These are phyloP conservation scores for Drosophila pegasa DNA, from an alignment of 2,888 invertebrate genomes.

Conservation along the genomic window DNA sequence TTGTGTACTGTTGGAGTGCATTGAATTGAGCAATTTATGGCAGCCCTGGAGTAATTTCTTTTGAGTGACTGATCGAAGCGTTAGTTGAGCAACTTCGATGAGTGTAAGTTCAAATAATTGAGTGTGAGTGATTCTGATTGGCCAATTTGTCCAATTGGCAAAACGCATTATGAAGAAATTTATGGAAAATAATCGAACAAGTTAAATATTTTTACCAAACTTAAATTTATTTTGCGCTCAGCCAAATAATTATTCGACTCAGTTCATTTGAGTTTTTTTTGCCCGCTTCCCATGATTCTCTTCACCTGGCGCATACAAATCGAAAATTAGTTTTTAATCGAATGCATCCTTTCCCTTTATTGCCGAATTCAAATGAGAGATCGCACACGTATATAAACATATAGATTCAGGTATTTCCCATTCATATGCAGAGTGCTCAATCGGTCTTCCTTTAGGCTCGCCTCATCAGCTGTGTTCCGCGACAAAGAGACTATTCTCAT, in stretches of 20 bases:
- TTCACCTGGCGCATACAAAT: constrained; percentile 7
- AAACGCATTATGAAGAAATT: too few species aligned
- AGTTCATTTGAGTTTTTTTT: background rate
- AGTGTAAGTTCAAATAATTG: background rate
- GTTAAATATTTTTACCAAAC: too few species aligned
- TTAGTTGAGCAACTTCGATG: background rate
- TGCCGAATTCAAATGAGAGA: background rate
- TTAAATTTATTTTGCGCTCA: too few species aligned
- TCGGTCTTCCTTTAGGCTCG: background rate
- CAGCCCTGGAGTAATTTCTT: background rate
- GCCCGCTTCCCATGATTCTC: background rate
- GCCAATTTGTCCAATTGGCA: too few species aligned
- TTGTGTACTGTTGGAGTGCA: background rate
- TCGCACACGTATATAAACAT: background rate
- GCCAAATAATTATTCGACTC: too few species aligned
- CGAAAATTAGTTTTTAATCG: constrained; percentile 11
- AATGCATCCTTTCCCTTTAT: background rate
- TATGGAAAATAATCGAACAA: too few species aligned
- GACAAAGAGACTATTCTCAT: too few species aligned
- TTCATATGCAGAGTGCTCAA: background rate
- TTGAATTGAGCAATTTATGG: background rate
- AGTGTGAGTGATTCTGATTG: background rate
- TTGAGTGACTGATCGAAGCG: background rate
- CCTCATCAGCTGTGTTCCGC: background rate
- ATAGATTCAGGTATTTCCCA: background rate